Conservation (phyloP, 2,888 invertebrate genomes). For the Miltochrista miniata region DNA sequence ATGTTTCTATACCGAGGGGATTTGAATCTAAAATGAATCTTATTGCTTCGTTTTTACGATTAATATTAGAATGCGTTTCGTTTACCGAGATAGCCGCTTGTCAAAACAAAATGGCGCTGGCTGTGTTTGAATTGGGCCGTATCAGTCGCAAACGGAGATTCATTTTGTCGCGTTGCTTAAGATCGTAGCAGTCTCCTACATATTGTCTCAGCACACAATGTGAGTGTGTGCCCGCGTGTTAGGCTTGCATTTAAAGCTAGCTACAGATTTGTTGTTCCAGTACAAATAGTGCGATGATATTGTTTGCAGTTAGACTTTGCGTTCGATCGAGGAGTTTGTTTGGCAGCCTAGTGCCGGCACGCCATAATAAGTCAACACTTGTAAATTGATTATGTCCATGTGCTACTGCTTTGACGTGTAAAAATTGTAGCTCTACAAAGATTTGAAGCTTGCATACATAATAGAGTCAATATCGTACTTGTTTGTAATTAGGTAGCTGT, state of each 20-base stretch:
- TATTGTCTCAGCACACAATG: slow-evolving; percentile 81
- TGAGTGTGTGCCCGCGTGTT: slow-evolving; percentile 79
- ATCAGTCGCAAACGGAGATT: slow-evolving; percentile 83
- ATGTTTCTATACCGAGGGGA: slow-evolving; percentile 67
- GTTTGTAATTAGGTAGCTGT: not conserved
- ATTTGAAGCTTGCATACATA: not conserved
- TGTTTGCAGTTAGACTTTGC: slow-evolving; percentile 80
- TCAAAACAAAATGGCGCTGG: slow-evolving; percentile 83
- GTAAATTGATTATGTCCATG: slow-evolving; percentile 69
- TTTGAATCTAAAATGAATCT: slow-evolving; percentile 50
- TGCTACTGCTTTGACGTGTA: slow-evolving; percentile 37
- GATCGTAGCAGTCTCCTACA: slow-evolving; percentile 77
- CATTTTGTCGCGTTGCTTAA: slow-evolving; percentile 83
- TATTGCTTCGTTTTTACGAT: slow-evolving; percentile 48
- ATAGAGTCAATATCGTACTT: slow-evolving; percentile 1
- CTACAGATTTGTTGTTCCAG: slow-evolving; percentile 83
- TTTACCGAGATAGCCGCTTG: slow-evolving; percentile 72
- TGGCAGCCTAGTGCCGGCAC: slow-evolving; percentile 54
- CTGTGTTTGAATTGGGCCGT: slow-evolving; percentile 83
- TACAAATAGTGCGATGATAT: slow-evolving; percentile 82
- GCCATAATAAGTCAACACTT: slow-evolving; percentile 66
- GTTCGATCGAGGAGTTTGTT: slow-evolving; percentile 79
- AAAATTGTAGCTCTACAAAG: slow-evolving; percentile 1
- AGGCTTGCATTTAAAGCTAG: slow-evolving; percentile 81
- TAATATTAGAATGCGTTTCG: slow-evolving; percentile 45